Base-by-base conservation (phyloP, 1,140 invertebrate genomes). In the Parapsyche elsis region DNA sequence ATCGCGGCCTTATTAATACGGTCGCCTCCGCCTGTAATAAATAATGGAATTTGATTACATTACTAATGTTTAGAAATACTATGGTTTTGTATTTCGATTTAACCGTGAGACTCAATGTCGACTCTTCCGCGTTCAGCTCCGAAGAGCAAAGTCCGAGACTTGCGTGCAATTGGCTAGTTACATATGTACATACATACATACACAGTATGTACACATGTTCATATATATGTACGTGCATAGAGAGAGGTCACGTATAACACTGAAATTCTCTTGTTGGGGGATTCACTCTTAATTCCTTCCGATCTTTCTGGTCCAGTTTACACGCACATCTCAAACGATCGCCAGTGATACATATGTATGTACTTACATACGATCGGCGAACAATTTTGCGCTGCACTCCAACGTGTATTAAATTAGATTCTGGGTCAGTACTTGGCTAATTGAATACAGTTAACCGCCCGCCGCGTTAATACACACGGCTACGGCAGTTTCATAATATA, bases 351-450 rank as follows among this genome's bases (percentile, higher is more conserved):
- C n/a, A n/a, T n/a, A n/a, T n/a, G n/a, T n/a, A n/a, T n/a, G n/a
- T n/a, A n/a, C n/a, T n/a, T n/a, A n/a, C n/a, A n/a, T n/a, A n/a
- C n/a, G n/a, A n/a, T n/a, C n/a, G n/a, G n/a, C n/a, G n/a, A n/a
- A n/a, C n/a, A n/a, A 38, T 38, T 38, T 38, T 7, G 30, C 49
- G 49, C 16, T 23, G 21, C 59, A 61, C 59, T 16, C 59, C 1
- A 46, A 46, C 21, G 24, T 9, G 64, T 73, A 26, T 73, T 81
- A 71, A 81, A 81, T 77, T 81, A 77, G 67, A 71, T 81, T 76
- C 74, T 81, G 53, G 80, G 80, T 61, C 80, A 76, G 80, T 80
- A 74, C 45, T 76, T 70, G 45, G 76, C 70, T 81, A 77, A 77
- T 81, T 78, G 75, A 81, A 77, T 70, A 57, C 71, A 76, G 79